These are phyloP conservation scores for Xenopus petersii DNA, from an alignment of 2,797 vertebrate species.

Conservation along the genomic window DNA sequence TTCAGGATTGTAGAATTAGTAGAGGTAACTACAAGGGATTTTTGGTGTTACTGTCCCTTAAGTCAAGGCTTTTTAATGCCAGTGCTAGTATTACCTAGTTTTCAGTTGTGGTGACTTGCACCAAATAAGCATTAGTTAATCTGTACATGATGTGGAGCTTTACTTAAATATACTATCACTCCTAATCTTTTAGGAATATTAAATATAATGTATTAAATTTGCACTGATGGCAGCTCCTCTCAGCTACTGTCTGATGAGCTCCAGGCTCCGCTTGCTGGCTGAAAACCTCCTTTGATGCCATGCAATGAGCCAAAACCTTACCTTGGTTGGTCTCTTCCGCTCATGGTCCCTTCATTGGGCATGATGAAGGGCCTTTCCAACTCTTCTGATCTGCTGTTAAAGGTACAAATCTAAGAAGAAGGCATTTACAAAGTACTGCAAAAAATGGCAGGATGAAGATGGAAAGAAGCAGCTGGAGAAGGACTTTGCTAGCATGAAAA, in stretches of 20 bases:
- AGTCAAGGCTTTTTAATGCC: too few relatives aligned
- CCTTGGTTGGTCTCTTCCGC: constrained; percentile 76
- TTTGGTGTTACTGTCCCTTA: too few relatives aligned
- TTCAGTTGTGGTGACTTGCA: too few relatives aligned
- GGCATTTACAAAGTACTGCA: constrained; percentile 98
- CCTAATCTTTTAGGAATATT: neutral
- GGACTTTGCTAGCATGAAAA: constrained; percentile 94
- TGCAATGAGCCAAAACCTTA: constrained; percentile 82
- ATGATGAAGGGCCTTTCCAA: constrained; percentile 81
- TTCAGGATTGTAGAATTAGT: too few relatives aligned
- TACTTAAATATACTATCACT: too few relatives aligned
- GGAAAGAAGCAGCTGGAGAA: constrained; percentile 97
- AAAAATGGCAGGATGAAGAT: constrained; percentile 97
- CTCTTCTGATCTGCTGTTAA: constrained; percentile 65
- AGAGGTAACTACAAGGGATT: too few relatives aligned
- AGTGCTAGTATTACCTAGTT: too few relatives aligned
- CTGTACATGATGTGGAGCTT: too few relatives aligned
- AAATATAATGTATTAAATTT: neutral
- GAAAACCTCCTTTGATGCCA: constrained; percentile 87
- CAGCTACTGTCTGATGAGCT: constrained; percentile 92
- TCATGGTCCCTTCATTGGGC: constrained; percentile 61
- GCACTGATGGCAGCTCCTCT: constrained; percentile 85
- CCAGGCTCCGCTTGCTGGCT: constrained; percentile 93
- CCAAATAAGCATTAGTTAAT: too few relatives aligned
- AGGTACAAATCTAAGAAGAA: constrained; percentile 99